Evolutionary conservation across 2,113 vertebrate species (phyloP).

Genomic region (Callithrix jacchus): DNA sequence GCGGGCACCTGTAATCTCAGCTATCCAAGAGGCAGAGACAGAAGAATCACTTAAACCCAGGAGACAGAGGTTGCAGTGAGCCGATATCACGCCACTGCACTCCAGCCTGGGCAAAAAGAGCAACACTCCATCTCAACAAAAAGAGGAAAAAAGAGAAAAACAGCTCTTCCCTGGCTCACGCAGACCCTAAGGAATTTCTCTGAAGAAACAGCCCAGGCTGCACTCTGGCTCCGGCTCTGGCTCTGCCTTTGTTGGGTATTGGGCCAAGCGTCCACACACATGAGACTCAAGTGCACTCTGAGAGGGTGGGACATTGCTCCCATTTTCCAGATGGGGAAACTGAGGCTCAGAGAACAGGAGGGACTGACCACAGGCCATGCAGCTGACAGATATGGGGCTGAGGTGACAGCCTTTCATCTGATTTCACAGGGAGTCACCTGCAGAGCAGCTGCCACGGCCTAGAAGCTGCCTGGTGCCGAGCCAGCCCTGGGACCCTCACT

Average conservation of each 20-base stretch:
- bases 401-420: background rate
- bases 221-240: fast-evolving
- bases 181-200: background rate
- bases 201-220: fast-evolving
- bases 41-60: too few species aligned
- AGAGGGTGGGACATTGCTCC: background rate
- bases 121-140: too few species aligned
- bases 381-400: fast-evolving
- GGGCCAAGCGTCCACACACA: fast-evolving
- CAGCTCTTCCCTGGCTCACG: background rate
- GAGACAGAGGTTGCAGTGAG: too few species aligned
- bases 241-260: background rate
- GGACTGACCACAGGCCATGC: background rate
- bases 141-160: background rate
- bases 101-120: too few species aligned
- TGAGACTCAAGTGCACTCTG: fast-evolving
- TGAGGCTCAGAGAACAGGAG: background rate
- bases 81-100: too few species aligned
- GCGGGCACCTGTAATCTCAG: too few species aligned
- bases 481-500: background rate
- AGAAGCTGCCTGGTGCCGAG: background rate
- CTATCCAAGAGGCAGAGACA: too few species aligned
- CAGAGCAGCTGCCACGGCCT: background rate
- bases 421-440: too few species aligned
- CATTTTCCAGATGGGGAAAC: background rate